Evolutionary conservation across 2,888 invertebrate genomes (phyloP).

Genomic region (Eristalinus aeneus): DNA sequence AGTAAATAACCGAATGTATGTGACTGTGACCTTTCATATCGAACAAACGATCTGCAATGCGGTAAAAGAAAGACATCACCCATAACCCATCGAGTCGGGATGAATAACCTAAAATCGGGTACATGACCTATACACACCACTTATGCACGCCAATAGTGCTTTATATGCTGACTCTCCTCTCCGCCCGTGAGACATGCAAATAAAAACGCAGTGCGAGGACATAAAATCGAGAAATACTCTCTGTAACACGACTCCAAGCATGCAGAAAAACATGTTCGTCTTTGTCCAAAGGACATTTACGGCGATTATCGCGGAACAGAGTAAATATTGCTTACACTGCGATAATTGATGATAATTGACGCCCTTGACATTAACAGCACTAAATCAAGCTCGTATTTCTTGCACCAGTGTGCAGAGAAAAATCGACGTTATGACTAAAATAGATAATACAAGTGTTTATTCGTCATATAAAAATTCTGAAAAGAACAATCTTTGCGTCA

Average conservation of each 20-base stretch:
- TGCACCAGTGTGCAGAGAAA: not conserved
- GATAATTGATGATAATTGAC: not conserved
- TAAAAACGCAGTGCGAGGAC: not conserved
- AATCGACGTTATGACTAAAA: not conserved
- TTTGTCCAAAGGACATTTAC: not conserved
- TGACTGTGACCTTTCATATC: not conserved
- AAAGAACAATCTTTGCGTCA: not conserved
- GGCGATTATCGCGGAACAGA: not conserved
- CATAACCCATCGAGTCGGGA: not conserved
- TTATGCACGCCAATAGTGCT: not conserved
- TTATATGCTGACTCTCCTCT: not conserved
- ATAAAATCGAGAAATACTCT: not conserved
- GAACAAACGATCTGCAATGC: not conserved
- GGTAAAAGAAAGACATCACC: not conserved
- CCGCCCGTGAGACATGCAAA: not conserved
- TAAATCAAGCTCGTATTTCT: not conserved
- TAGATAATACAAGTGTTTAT: not conserved
- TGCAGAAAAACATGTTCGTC: not conserved
- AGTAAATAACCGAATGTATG: not conserved
- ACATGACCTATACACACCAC: not conserved
- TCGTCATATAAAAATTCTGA: not conserved
- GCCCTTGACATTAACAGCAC: not conserved
- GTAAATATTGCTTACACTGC: not conserved
- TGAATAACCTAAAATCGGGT: not conserved
- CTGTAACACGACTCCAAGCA: not conserved